Percentiles rank a stretch among this genome's conserved stretches.
Evolutionary conservation across 2,888 invertebrate species (phyloP).

Genomic region (Boloria selene): DNA sequence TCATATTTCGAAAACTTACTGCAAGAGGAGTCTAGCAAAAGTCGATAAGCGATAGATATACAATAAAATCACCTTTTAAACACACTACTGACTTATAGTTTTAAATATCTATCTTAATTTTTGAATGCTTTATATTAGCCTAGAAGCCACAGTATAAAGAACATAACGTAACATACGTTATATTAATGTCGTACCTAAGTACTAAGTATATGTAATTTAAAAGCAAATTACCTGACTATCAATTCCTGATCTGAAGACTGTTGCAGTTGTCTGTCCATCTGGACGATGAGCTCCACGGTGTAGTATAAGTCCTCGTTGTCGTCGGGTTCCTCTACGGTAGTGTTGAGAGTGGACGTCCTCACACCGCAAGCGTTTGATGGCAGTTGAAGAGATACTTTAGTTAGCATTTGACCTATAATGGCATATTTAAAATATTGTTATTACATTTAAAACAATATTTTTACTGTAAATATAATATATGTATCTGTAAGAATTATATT

Average conservation of each 20-base stretch:
- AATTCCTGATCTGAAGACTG: constrained; percentile 88
- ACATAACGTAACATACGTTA: too few species aligned
- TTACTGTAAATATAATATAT: neutral
- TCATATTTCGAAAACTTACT: too few species aligned
- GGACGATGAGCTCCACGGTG: constrained; percentile 86
- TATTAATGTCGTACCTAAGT: too few species aligned
- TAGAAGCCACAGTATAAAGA: too few species aligned
- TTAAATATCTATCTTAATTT: neutral
- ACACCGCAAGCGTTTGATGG: constrained; percentile 87
- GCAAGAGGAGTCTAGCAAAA: too few species aligned
- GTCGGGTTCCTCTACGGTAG: constrained; percentile 61
- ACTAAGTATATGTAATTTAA: neutral
- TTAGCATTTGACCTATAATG: constrained; percentile 64
- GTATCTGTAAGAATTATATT: neutral
- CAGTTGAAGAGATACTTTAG: constrained; percentile 74
- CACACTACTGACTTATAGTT: neutral
- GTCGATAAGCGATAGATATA: too few species aligned
- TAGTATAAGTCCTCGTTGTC: constrained; percentile 82
- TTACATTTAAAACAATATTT: neutral
- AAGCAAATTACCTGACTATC: constrained; percentile 67
- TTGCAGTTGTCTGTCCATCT: constrained; percentile 88
- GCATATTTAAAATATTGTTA: neutral
- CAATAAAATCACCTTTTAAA: too few species aligned
- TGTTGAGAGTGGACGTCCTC: constrained; percentile 77
- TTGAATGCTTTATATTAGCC: neutral